A percentile compares a stretch with the other conserved stretches of the same genome.
Conservation (phyloP, 2,797 vertebrate species). For the Thunnus albacares region DNA sequence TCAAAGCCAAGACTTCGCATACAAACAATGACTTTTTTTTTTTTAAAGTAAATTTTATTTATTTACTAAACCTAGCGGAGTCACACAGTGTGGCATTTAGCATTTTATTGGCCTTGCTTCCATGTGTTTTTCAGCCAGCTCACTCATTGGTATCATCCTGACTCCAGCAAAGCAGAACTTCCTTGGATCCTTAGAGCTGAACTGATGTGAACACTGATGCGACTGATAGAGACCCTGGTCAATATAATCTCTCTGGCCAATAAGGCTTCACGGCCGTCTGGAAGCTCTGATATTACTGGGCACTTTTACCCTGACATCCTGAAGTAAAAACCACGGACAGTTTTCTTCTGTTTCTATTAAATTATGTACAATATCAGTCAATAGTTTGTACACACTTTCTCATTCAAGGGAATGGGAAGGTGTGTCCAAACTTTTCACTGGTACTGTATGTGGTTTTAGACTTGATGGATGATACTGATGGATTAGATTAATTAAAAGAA, state of each 20-base stretch:
- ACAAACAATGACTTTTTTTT: conserved; percentile 42
- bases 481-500: not conserved
- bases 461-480: not conserved
- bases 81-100: conserved; percentile 9
- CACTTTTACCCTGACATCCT: not conserved
- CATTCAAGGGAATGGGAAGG: too few relatives aligned
- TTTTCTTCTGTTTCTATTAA: not conserved
- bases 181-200: conserved; percentile 14
- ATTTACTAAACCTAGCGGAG: conserved; percentile 37
- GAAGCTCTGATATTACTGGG: conserved; percentile 16
- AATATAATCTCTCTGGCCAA: conserved; percentile 23
- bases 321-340: not conserved
- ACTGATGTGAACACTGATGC: not conserved
- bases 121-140: conserved; percentile 10
- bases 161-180: conserved; percentile 1
- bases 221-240: conserved; percentile 23
- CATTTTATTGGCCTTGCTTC: conserved; percentile 15
- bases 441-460: not conserved
- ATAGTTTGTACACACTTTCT: too few relatives aligned
- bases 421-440: too few relatives aligned
- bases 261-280: conserved; percentile 22
- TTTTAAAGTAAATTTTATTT: conserved; percentile 38
- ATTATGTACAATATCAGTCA: not conserved
- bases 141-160: conserved; percentile 4
- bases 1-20: conserved; percentile 64